Conservation (phyloP, 2,113 vertebrate genomes). For the Origma solitaria region DNA sequence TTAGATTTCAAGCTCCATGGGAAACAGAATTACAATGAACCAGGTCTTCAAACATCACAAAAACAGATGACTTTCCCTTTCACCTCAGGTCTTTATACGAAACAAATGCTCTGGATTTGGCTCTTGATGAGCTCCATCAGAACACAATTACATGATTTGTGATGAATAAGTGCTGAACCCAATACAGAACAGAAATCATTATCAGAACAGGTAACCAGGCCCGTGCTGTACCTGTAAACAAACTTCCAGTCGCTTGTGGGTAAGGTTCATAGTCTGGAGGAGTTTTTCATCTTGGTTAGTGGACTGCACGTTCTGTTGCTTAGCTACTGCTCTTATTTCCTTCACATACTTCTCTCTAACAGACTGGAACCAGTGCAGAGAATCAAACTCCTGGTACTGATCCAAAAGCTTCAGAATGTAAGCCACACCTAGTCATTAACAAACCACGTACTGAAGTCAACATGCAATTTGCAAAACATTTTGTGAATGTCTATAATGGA, state of each 20-base stretch:
- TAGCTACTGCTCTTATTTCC: slow-evolving; percentile 90
- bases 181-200: neutral
- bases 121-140: neutral
- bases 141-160: neutral
- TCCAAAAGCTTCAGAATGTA: slow-evolving; percentile 98
- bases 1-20: neutral
- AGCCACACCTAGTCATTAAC: slow-evolving; percentile 85
- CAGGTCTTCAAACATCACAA: neutral
- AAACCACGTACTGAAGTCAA: neutral
- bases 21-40: neutral
- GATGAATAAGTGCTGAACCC: neutral
- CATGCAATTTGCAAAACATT: neutral
- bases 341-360: slow-evolving; percentile 93
- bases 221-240: slow-evolving; percentile 84
- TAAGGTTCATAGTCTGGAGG: slow-evolving; percentile 97
- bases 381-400: slow-evolving; percentile 98
- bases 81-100: neutral
- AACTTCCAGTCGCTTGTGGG: slow-evolving; percentile 92
- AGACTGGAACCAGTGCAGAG: slow-evolving; percentile 98
- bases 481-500: neutral
- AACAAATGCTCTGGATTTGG: neutral
- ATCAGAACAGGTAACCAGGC: neutral
- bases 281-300: slow-evolving; percentile 92
- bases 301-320: slow-evolving; percentile 91
- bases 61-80: accelerated